Evolutionary conservation across 2,888 invertebrate genomes (phyloP), one percentile per base, ranked within the genome.

Genomic region (Cheilosia soror): DNA sequence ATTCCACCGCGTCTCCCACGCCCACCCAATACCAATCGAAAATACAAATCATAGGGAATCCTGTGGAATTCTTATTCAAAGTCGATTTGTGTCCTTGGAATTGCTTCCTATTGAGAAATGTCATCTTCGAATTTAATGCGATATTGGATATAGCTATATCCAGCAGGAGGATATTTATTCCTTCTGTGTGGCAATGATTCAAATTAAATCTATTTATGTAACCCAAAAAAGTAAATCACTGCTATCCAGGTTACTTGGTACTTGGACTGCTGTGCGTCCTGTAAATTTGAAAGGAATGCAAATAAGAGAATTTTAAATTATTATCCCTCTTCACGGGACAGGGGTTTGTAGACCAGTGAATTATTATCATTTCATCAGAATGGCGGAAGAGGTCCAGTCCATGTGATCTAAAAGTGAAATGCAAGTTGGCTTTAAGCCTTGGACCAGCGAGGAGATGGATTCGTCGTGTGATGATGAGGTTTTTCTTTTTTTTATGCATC

Each of bases 31-130:
- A 7, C 33, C 31, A 63, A 69, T 55, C 60, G 33, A 65, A 65
- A 49, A 58, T 47, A n/a, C n/a, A 44, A 40, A 40, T 44, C 51
- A 31, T n/a, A 66, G 33, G 25, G 66, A 68, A 68, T 44, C 15
- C 15, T 5, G 20, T 20, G 5, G 7, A 5, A n/a, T 80, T 60
- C 55, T 47, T 62, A 68, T 75, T 68, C 75, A 40, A 62, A 68
- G 47, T 68, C 60, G 15, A 68, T 75, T 68, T 62, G 40, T 66
- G 66, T 75, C 53, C 25, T 42, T 66, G 33, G 65, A 72, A 79
- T 73, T 58, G 65, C 44, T 58, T 79, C 42, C 42, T n/a, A 51
- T 9, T 37, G 66, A 80, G 6, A 44, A 6, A 5, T 66, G 73
- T 66, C 65, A 73, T 80, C 73, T 80, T 53, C 15, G 20, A n/a